Evolutionary conservation across 2,888 invertebrate species (phyloP).

Genomic region (Drosophila robusta): DNA sequence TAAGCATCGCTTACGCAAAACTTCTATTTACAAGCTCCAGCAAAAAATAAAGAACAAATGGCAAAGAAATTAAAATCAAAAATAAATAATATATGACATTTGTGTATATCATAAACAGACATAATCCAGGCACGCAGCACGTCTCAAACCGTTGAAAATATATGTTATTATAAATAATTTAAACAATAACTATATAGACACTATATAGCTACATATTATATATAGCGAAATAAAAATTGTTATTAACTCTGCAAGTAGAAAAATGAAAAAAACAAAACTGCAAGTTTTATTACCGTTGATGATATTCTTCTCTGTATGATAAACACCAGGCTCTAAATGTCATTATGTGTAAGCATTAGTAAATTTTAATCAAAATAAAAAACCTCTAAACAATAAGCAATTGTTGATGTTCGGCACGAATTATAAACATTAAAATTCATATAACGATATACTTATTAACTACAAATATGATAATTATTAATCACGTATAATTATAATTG

Average conservation of each 20-base stretch:
- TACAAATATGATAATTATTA: conserved; percentile 21
- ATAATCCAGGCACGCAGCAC: conserved; percentile 60
- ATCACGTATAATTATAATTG: conserved; percentile 22
- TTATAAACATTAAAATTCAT: conserved; percentile 47
- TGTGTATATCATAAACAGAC: conserved; percentile 73
- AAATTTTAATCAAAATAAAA: conserved; percentile 61
- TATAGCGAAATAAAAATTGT: conserved; percentile 48
- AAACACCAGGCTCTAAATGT: conserved; percentile 42
- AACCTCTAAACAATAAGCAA: conserved; percentile 58
- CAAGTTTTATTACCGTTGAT: conserved; percentile 81
- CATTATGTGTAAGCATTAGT: conserved; percentile 35
- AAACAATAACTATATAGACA: conserved; percentile 27
- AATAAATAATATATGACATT: conserved; percentile 47
- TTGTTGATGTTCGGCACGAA: conserved; percentile 74
- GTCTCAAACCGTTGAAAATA: conserved; percentile 50
- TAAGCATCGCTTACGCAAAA: conserved; percentile 64
- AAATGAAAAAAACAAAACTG: conserved; percentile 46
- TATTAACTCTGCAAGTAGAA: conserved; percentile 61
- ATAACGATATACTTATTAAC: conserved; percentile 12
- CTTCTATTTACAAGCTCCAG: conserved; percentile 72
- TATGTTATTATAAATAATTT: conserved; percentile 57
- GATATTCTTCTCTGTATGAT: conserved; percentile 73
- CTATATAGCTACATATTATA: conserved; percentile 30
- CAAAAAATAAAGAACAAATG: conserved; percentile 9
- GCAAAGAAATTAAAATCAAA: conserved; percentile 9